Evolutionary conservation across 64 coral and sea anemone species (phyloP), one percentile per base, ranked within the genome.

Genomic region (Montipora sp.): DNA sequence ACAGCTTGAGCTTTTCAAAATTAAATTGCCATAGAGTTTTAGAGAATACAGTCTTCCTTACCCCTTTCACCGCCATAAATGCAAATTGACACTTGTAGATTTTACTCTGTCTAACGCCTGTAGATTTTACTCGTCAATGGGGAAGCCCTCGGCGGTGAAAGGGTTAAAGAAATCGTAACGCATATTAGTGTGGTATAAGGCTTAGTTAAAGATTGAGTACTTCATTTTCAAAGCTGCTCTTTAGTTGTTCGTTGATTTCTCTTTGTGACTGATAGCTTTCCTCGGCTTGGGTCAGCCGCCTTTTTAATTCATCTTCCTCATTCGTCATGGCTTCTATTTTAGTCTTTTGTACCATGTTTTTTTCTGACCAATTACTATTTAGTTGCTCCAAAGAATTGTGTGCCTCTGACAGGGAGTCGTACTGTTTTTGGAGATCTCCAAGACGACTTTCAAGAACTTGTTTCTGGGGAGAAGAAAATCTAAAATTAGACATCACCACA

Each of bases 311-410:
- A 19, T 48, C 43, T 15, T 68, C 53, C 74, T 92, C 65, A 73
- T 95, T 53, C 14, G 51, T 16, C 21, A 91, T 20, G 10, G 18
- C 51, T 3, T 78, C 59, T 82, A 94, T 94, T 77, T 89, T 75
- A 3, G 46, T 51, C 6, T 18, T 76, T 45, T 90, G 83, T 51
- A 92, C 70, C 13, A 51, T 87, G 11, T 92, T 94, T 15, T 71
- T 16, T 36, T 50, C 70, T 27, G 77, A 88, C 58, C 87, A 80
- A 49, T 75, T 89, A 69, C 84, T 88, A 78, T 94, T 98, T 7
- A 91, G 72, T 51, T 98, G 92, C 57, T 98, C 95, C 47, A 98
- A 80, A 22, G 77, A 75, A 43, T 94, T 94, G 14, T 98, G 95
- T 5, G 89, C 95, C 7, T 89, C 89, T 24, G 77, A 77, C 4